Evolutionary conservation across 2,113 vertebrate species (phyloP).

Genomic region (Camelus dromedarius): DNA sequence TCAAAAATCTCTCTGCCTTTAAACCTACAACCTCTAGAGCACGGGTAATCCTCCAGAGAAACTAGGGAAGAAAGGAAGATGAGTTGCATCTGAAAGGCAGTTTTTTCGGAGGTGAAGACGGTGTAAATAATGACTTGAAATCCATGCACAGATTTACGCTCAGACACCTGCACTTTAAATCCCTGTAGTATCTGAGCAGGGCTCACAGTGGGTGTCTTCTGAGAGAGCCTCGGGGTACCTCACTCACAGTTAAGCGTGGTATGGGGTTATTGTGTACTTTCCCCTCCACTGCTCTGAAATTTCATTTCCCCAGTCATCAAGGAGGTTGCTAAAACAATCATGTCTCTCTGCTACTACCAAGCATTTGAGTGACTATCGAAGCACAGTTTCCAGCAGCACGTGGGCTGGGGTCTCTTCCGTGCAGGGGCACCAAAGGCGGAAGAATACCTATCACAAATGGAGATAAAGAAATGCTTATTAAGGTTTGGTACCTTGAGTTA

Average conservation of each 20-base stretch:
- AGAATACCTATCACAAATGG: not conserved
- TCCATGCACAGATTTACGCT: slow-evolving; percentile 24
- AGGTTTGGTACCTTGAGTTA: not conserved
- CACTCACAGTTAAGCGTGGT: not conserved
- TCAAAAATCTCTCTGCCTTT: slow-evolving; percentile 57
- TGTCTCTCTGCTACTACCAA: not conserved
- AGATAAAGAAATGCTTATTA: not conserved
- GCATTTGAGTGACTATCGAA: not conserved
- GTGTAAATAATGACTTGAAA: slow-evolving; percentile 54
- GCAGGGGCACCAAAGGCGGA: not conserved
- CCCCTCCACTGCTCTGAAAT: not conserved
- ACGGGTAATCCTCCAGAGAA: not conserved
- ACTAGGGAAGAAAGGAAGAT: slow-evolving; percentile 20
- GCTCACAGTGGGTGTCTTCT: not conserved
- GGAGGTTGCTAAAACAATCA: not conserved
- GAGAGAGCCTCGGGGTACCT: not conserved
- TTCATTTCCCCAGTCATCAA: not conserved
- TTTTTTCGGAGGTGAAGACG: not conserved
- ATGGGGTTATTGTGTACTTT: not conserved
- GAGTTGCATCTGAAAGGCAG: slow-evolving; percentile 34
- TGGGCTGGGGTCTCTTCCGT: not conserved
- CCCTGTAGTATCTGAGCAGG: not conserved
- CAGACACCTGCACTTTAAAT: slow-evolving; percentile 47
- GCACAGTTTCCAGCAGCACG: not conserved
- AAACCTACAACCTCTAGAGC: slow-evolving; percentile 57